Conservation (phyloP, 2,888 invertebrate species). For the Leptinotarsa peninsularis region DNA sequence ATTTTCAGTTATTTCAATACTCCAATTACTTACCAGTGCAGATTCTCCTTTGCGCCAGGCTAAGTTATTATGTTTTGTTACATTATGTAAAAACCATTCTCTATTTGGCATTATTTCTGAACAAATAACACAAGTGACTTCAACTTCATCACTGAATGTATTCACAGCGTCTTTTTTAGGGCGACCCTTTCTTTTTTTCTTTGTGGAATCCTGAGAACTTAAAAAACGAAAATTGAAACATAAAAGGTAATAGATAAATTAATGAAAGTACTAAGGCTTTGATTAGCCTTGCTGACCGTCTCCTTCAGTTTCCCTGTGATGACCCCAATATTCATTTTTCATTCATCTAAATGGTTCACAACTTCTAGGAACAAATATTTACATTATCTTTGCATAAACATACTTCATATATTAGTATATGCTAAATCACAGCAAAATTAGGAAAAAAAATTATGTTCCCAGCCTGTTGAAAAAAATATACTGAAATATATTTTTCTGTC, state of each 20-base stretch:
- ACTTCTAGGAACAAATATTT: too few species aligned
- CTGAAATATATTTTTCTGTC: too few species aligned
- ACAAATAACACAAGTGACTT: constrained; percentile 67
- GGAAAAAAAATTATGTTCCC: too few species aligned
- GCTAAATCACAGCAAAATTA: too few species aligned
- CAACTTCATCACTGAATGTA: constrained; percentile 19
- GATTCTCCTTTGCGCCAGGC: constrained; percentile 70
- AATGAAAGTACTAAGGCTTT: neutral
- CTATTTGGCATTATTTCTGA: constrained; percentile 60
- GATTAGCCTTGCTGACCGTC: too few species aligned
- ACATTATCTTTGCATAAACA: too few species aligned
- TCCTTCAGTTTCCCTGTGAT: too few species aligned
- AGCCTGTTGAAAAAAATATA: too few species aligned
- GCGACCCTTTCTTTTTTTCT: constrained; percentile 5
- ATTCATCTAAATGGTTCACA: too few species aligned
- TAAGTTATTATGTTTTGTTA: constrained; percentile 69
- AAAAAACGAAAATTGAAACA: neutral
- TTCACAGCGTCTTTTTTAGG: neutral
- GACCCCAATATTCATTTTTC: too few species aligned
- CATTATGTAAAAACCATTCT: constrained; percentile 70
- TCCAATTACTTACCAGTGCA: constrained; percentile 65
- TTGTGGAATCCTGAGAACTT: neutral
- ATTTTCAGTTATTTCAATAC: too few species aligned
- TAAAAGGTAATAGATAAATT: neutral
- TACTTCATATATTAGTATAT: too few species aligned